Conservation (phyloP, 2,113 vertebrate genomes). For the Nymphicus hollandicus region DNA sequence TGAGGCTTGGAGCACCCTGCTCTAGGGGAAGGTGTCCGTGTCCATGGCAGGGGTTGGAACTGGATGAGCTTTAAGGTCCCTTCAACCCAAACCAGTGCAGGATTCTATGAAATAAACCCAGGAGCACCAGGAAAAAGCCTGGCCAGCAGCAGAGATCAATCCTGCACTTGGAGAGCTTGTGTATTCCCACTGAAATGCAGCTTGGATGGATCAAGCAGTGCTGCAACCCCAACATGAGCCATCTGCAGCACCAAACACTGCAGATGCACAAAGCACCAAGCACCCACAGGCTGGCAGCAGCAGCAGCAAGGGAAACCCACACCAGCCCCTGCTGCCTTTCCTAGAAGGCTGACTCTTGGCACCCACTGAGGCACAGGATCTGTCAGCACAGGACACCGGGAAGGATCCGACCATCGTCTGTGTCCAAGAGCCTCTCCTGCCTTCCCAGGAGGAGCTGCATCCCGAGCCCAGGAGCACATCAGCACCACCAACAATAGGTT, state of each 20-base stretch:
- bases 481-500: not conserved
- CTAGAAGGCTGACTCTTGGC: not conserved
- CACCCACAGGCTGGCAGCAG: not conserved
- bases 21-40: not conserved
- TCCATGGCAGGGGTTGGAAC: not conserved
- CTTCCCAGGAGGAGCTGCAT: not conserved
- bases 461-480: accelerated
- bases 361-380: not conserved
- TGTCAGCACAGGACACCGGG: not conserved
- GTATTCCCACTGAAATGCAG: not conserved
- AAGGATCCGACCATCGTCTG: accelerated
- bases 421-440: not conserved
- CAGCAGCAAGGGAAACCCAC: not conserved
- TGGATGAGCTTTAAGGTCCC: not conserved
- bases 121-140: not conserved
- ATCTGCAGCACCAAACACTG: accelerated
- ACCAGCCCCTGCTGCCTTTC: not conserved
- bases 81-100: not conserved
- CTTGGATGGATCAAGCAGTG: accelerated
- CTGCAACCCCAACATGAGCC: accelerated
- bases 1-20: not conserved
- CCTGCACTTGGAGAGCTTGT: accelerated
- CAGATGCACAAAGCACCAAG: accelerated
- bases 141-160: not conserved
- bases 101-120: not conserved